Evolutionary conservation across 2,888 invertebrate species (phyloP), one percentile per base, ranked within the genome.

Genomic region (Drosophila mayaguana): DNA sequence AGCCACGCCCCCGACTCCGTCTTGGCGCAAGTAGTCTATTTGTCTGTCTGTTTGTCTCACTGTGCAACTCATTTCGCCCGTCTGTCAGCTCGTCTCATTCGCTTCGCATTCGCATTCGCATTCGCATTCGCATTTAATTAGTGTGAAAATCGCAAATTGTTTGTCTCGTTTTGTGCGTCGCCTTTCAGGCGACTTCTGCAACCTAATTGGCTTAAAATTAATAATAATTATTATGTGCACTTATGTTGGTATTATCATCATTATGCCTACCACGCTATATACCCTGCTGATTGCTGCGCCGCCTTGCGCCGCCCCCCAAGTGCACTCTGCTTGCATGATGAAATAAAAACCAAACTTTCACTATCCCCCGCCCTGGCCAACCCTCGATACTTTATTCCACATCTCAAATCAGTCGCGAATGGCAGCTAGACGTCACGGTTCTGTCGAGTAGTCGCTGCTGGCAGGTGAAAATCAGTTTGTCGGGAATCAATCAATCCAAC

Each of bases 101-200:
- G 61, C 63, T 63, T 64, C 72, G 77, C 83, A 83, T 89, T 85
- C 81, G 78, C 83, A 83, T 63, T 64, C 72, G 77, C 83, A 83
- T 89, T 85, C 81, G 78, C 83, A 83, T 89, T 85, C 81, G 83
- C 83, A 84, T 89, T 91, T 91, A 91, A 90, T 91, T 91, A 90
- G 86, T 83, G 88, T 90, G 87, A 88, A 89, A 90, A 89, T 86
- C 85, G 83, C 82, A 87, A 89, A 89, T 87, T 89, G 89, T 87
- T 75, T 71, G 80, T 40, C 59, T 40, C 75, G 60, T 72, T 69
- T 65, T 67, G 54, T 65, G 46, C 6, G 48, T 51, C 82, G 63
- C 70, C 53, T 71, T 63, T 64, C 62, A 40, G 14, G 20, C 68
- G 48, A 50, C 69, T 63, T 53, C 54, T 72, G 69, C 59, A 53